Percentiles rank a stretch among this genome's conserved stretches.
These are phyloP conservation scores for Atta colombica DNA, from an alignment of 1,140 invertebrate genomes.

Conservation along the genomic window DNA sequence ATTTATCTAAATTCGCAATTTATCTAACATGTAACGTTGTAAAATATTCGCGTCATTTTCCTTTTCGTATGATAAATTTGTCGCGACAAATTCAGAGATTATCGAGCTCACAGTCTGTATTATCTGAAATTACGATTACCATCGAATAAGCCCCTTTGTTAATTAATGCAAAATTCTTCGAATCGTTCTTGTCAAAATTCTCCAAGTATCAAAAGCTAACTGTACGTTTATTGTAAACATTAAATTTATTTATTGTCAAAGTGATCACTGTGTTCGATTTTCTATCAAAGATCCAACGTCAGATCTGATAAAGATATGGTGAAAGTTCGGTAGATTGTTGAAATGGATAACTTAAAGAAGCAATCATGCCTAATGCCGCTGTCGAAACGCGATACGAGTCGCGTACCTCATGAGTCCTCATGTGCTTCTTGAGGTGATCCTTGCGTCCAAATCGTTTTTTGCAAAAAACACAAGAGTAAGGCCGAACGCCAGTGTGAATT, in stretches of 20 bases:
- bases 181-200: too few relatives aligned
- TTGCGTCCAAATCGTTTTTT: slow-evolving; percentile 96
- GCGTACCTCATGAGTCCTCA: slow-evolving; percentile 89
- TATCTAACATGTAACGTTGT: background rate
- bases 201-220: background rate
- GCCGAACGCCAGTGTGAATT: slow-evolving; percentile 95
- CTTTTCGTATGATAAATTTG: background rate
- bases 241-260: slow-evolving; percentile 15
- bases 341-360: slow-evolving; percentile 45
- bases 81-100: background rate
- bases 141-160: background rate
- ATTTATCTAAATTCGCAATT: background rate
- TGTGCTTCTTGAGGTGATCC: slow-evolving; percentile 95
- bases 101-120: too few relatives aligned
- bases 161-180: too few relatives aligned
- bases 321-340: slow-evolving; percentile 33
- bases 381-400: slow-evolving; percentile 72
- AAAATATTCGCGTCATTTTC: background rate
- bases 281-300: slow-evolving; percentile 14
- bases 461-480: slow-evolving; percentile 93
- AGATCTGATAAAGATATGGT: slow-evolving; percentile 58
- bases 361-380: slow-evolving; percentile 51
- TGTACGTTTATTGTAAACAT: background rate
- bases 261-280: background rate
- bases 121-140: background rate